Evolutionary conservation across 2,888 invertebrate genomes (phyloP), one percentile per base, ranked within the genome.

Genomic region (Thera britannica): DNA sequence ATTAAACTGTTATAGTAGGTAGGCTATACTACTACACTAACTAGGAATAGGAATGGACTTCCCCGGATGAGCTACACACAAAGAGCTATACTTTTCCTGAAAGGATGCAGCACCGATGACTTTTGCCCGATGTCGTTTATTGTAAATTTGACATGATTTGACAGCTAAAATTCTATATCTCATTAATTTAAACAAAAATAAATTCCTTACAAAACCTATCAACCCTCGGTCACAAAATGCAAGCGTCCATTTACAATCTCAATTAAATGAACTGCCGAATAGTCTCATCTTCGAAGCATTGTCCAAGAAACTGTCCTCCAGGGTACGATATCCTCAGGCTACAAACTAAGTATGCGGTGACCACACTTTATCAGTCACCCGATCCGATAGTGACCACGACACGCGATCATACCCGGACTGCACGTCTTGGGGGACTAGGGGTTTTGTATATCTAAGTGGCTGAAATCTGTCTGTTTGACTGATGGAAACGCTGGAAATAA

Each of bases 361-460:
- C 86, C 86, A 86, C 84, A 82, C 88, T 89, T 87, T 90, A 91
- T 90, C 90, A 84, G 90, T 83, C 87, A 90, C 82, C 86, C 85
- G 87, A 90, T 86, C 89, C 82, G 86, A 85, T 84, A 83, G 82
- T 79, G 85, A 83, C 80, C 83, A 75, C 65, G 62, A 69, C 69
- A 58, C 46, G 65, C 54, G 68, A 66, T 63, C 69, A 63, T 65
- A 77, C 71, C 67, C 71, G 58, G 67, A 65, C 65, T 63, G 65
- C 72, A 69, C 76, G 77, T 78, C 81, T 83, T 80, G 76, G 72
- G 75, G 79, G 67, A 67, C 51, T 64, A 52, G 36, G 54, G 7
- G 54, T 62, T 41, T 2, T 9, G 23, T 52, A 0, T 1, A 68
- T 44, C 2, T 12, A 57, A 35, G 3, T 46, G 7, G 44, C 9